Percentiles rank a stretch among this genome's conserved stretches.
These are phyloP conservation scores for Zeugodacus cucurbitae DNA, from an alignment of 1,140 invertebrate genomes.

Conservation along the genomic window DNA sequence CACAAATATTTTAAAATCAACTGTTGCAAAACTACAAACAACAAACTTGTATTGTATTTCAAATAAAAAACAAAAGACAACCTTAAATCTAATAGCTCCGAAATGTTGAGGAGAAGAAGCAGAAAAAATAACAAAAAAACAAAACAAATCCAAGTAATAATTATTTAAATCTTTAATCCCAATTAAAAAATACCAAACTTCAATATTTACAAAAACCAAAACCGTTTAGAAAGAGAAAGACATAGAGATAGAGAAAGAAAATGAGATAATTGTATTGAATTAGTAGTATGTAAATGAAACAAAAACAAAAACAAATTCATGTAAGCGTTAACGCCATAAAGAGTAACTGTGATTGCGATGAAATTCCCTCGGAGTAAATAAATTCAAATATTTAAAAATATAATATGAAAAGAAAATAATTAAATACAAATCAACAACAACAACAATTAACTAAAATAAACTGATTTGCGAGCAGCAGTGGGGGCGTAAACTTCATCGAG, in stretches of 20 bases:
- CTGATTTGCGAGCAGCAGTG: background rate
- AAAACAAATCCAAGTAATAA: background rate
- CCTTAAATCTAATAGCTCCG: background rate
- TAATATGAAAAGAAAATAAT: background rate
- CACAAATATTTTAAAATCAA: slow-evolving; percentile 12
- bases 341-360: slow-evolving; percentile 21
- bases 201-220: slow-evolving; percentile 11
- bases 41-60: background rate
- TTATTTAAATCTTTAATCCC: slow-evolving; percentile 14
- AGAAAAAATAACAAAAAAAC: background rate
- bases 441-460: background rate
- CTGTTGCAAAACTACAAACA: slow-evolving; percentile 27
- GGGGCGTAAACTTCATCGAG: background rate
- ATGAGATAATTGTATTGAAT: background rate
- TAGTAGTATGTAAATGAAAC: background rate
- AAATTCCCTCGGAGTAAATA: background rate
- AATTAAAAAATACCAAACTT: background rate
- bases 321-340: background rate
- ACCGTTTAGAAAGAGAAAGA: background rate
- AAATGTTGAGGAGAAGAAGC: background rate
- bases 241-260: background rate
- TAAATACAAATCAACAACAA: background rate
- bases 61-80: background rate
- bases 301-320: background rate
- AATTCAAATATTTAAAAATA: background rate